phyloP scores from a whole-genome alignment of 2,113 vertebrate genomes.

The Alligator mississippiensis region DNA sequence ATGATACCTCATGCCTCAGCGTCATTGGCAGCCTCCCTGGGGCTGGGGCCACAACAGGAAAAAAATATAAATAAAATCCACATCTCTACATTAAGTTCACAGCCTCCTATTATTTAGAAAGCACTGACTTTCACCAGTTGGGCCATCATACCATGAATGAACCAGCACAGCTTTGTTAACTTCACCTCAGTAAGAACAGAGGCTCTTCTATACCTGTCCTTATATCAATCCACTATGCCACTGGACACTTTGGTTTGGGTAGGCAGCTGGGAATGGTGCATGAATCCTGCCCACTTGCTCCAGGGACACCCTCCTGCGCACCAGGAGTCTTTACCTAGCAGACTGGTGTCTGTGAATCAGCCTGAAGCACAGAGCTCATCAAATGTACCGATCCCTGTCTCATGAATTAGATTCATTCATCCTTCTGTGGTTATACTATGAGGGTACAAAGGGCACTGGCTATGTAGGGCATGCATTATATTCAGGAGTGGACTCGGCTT shows the following conservation, averaged over 20 bases:
- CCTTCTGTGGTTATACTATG: neutral
- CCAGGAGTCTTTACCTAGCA: neutral
- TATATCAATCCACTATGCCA: neutral
- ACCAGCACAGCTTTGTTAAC: neutral
- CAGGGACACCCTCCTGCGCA: neutral
- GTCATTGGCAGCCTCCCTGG: constrained; percentile 23
- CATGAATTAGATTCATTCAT: neutral
- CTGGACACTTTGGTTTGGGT: neutral
- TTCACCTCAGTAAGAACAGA: rapidly evolving
- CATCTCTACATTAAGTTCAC: neutral
- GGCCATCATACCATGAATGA: rapidly evolving
- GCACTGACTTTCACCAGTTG: neutral
- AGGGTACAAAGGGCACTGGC: neutral
- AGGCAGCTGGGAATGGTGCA: neutral
- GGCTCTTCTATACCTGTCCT: neutral
- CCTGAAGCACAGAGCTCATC: neutral
- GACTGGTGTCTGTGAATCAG: neutral
- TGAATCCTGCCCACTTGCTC: neutral
- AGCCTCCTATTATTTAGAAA: neutral
- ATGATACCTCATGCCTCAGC: constrained; percentile 48
- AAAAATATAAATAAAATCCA: constrained; percentile 34
- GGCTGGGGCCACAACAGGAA: neutral
- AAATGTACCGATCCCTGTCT: neutral
- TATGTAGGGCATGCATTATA: neutral
- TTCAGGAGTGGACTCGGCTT: neutral